Evolutionary conservation across 2,888 invertebrate genomes (phyloP), one percentile per base, ranked within the genome.

Genomic region (Antheraea assamensis): DNA sequence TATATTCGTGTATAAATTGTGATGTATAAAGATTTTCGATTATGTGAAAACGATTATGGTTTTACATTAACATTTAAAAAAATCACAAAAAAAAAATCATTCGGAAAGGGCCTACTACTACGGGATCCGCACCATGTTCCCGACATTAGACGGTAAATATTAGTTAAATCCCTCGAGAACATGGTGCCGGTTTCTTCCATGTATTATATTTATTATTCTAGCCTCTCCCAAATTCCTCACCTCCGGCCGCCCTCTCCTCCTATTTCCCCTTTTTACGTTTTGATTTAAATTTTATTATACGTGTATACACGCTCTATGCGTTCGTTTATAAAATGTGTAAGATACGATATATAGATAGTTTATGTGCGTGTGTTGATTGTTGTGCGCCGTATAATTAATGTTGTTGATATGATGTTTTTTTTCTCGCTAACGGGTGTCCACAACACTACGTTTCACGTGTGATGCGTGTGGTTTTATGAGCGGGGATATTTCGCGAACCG

Each of bases 201-300:
- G 77, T 82, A 78, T 72, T 68, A 68, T 72, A 84, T 85, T 52
- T 86, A 84, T 84, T 85, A 82, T 86, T 86, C 85, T 42, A 71
- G 73, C 58, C 58, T 58, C 58, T 24, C 10, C 10, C 24, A 1
- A 13, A 3, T n/a, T n/a, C n/a, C n/a, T n/a, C n/a, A n/a, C n/a
- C 8, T 42, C 42, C 10, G 10, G 2, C 42, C 42, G 0, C 42
- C 42, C n/a, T 24, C n/a, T n/a, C 58, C 58, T n/a, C n/a, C n/a
- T n/a, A n/a, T n/a, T n/a, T 13, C 42, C 42, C 42, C 76, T 79
- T 83, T 85, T 86, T 83, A 87, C 86, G 87, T 89, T 90, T 89
- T 89, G 86, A 88, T 90, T 91, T 83, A 90, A 91, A 92, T 91
- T 91, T 91, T 92, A 92, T 92, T 85, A 85, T 81, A 86, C 88